These are phyloP conservation scores for Melanaphis sacchari DNA, from an alignment of 1,140 invertebrate genomes.

Conservation along the genomic window DNA sequence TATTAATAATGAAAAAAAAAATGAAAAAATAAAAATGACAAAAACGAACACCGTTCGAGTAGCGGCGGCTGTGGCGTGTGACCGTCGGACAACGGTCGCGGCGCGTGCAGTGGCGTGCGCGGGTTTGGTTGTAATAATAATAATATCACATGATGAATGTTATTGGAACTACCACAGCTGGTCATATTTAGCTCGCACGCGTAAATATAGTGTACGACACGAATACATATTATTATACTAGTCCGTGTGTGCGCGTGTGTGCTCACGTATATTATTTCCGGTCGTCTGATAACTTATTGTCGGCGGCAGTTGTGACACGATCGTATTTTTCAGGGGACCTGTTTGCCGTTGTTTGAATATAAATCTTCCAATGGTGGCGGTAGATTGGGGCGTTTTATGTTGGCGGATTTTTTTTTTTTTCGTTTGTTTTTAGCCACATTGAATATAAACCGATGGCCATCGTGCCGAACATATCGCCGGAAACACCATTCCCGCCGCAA, in stretches of 20 bases:
- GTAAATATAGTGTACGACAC: background rate
- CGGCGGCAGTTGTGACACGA: background rate
- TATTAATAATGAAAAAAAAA: background rate
- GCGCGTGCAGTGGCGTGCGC: background rate
- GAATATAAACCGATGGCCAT: background rate
- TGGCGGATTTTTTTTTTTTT: background rate
- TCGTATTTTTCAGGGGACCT: background rate
- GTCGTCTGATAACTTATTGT: slow-evolving; percentile 34
- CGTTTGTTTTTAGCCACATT: background rate
- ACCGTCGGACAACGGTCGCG: background rate
- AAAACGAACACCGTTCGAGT: background rate
- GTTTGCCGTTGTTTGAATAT: background rate
- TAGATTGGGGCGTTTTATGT: background rate
- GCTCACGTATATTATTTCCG: background rate
- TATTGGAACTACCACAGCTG: slow-evolving; percentile 26
- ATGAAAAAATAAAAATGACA: background rate
- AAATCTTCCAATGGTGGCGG: background rate
- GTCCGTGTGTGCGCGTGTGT: background rate
- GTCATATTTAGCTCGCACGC: background rate
- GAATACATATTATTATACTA: background rate
- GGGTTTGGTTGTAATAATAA: background rate
- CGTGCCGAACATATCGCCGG: background rate
- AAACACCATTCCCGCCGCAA: background rate
- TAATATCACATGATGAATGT: slow-evolving; percentile 17
- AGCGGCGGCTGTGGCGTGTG: background rate